phyloP scores from a whole-genome alignment of 2,113 vertebrate genomes.

The Paedocypris sp. region DNA sequence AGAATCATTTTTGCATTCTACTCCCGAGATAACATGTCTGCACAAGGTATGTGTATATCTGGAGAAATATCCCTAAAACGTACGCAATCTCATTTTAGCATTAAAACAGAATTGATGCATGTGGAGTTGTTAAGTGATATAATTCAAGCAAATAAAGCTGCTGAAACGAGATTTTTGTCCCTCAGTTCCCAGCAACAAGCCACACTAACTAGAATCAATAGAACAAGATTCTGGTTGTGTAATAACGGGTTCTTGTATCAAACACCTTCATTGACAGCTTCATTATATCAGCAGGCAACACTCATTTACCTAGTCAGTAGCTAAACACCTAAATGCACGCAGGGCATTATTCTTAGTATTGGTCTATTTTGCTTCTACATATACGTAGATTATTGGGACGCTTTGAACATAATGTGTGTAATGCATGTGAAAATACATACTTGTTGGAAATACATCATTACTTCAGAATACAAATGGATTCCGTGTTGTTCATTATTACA shows the following conservation, averaged over 20 bases:
- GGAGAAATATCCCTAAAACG: neutral
- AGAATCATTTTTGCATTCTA: no score
- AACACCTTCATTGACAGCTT: neutral
- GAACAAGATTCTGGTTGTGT: neutral
- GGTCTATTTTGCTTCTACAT: no score
- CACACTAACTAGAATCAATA: conserved; percentile 1
- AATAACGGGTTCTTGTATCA: conserved; percentile 1
- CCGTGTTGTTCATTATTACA: no score
- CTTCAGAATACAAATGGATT: no score
- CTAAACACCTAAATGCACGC: neutral
- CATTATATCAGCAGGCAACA: conserved; percentile 3
- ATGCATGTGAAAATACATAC: no score
- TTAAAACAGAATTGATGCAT: neutral
- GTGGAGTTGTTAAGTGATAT: neutral
- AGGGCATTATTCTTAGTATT: conserved; percentile 20
- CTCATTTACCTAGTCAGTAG: conserved; percentile 14
- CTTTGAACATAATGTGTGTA: no score
- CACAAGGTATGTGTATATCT: no score
- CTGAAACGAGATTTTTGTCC: conserved; percentile 3
- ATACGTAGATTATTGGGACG: no score
- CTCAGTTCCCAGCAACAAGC: neutral
- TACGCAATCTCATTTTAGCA: neutral
- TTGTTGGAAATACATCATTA: no score
- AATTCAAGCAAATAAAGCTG: neutral
- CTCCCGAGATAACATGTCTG: no score